These are phyloP conservation scores for Tiphia femorata DNA, from an alignment of 2,888 invertebrate species.

Conservation along the genomic window DNA sequence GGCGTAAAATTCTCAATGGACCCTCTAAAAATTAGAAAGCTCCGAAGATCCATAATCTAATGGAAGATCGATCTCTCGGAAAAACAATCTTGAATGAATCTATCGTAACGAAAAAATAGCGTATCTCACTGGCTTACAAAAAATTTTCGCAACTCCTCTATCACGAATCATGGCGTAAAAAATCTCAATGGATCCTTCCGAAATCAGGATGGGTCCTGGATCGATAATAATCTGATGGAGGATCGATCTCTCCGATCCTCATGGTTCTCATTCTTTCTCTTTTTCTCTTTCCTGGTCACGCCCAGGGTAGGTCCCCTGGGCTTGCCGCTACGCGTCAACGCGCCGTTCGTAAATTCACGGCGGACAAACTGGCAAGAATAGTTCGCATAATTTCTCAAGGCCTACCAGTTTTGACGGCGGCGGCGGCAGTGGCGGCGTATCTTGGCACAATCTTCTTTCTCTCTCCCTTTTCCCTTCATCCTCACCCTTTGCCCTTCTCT, in stretches of 20 bases:
- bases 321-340: constrained; percentile 45
- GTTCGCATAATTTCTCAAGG: constrained; percentile 69
- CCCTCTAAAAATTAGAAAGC: too few species aligned
- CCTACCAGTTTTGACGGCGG: constrained; percentile 67
- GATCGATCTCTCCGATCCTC: constrained; percentile 34
- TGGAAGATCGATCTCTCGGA: too few species aligned
- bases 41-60: too few species aligned
- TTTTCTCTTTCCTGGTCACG: constrained; percentile 35
- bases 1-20: too few species aligned
- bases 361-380: constrained; percentile 64
- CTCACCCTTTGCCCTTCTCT: constrained; percentile 34
- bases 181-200: too few species aligned
- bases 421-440: constrained; percentile 58
- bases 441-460: constrained; percentile 65
- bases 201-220: constrained; percentile 20
- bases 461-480: constrained; percentile 39
- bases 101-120: too few species aligned
- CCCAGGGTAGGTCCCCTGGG: constrained; percentile 30
- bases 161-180: too few species aligned
- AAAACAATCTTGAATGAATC: too few species aligned
- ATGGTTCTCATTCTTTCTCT: background rate
- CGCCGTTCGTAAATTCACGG: constrained; percentile 59
- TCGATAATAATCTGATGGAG: constrained; percentile 27
- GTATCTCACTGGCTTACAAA: too few species aligned
- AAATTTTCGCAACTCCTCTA: too few species aligned